Evolutionary conservation across 2,888 invertebrate genomes (phyloP), one percentile per base, ranked within the genome.

Genomic region (Drosophila atripex): DNA sequence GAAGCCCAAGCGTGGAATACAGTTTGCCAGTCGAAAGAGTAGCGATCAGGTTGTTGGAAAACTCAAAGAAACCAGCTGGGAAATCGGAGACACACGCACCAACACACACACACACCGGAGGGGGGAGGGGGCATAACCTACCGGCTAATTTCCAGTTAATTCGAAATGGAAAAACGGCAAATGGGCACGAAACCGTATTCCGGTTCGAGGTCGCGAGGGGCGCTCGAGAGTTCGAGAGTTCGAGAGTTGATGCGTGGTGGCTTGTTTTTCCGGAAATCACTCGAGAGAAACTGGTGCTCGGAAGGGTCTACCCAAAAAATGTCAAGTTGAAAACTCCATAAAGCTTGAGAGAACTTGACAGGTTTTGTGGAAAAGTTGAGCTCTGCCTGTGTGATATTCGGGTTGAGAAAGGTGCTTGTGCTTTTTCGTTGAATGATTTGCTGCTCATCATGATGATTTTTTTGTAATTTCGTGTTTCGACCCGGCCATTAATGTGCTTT

Each of bases 181-280:
- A 61, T 59, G 60, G 66, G 66, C 53, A 64, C 65, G 65, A 64
- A 38, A 43, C 41, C 41, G 30, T 70, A 61, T 70, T 71, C 72
- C 71, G 70, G 71, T 70, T 70, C 61, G 70, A 71, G 70, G 72
- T 70, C 70, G 23, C 66, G 30, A 65, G 46, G 64, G 51, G 63
- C 65, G 64, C 28, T 64, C 38, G 25, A 60, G 23, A 68, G 70
- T 61, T 70, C 71, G n/a, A n/a, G n/a, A n/a, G n/a, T n/a, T n/a
- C n/a, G n/a, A n/a, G n/a, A n/a, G n/a, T n/a, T n/a, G n/a, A n/a
- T 43, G 18, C 9, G 28, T 35, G 16, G 12, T 6, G 7, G 1
- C 43, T 21, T 3, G 25, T 9, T 51, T 51, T 52, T 45, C 45
- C 43, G 23, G 16, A 49, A 41, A 9, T 8, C 39, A 8, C 39